Evolutionary conservation across 1,140 invertebrate species (phyloP).

Genomic region (Phenacoccus solenopsis): DNA sequence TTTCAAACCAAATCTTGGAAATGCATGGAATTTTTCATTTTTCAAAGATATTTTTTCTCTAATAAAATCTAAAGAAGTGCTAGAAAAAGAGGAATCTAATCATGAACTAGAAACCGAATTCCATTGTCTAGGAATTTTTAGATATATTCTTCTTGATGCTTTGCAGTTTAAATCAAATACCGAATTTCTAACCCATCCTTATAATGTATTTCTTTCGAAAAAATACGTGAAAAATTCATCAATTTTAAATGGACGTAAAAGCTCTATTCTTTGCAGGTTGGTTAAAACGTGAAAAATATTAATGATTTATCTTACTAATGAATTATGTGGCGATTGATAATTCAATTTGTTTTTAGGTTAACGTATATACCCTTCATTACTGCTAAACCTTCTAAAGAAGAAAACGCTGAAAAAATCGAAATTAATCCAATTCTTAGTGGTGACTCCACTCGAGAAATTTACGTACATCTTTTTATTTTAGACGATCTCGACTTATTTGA

Average conservation of each 20-base stretch:
- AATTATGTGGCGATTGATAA: not conserved
- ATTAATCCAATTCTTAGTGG: not conserved
- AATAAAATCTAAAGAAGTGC: not conserved
- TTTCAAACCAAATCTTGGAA: not conserved
- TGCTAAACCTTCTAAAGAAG: not conserved
- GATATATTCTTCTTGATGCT: not conserved
- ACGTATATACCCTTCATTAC: not conserved
- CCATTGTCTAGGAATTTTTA: not conserved
- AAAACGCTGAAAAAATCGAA: not conserved
- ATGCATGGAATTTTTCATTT: not conserved
- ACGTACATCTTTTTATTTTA: constrained; percentile 17
- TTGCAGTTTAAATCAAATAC: not conserved
- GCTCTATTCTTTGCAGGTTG: not conserved
- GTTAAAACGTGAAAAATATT: no score
- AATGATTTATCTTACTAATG: not conserved
- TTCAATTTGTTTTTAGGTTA: not conserved
- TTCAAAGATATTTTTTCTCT: not conserved
- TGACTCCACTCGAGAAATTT: not conserved
- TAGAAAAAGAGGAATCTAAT: not conserved
- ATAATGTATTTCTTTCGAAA: not conserved
- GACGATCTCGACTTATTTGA: not conserved
- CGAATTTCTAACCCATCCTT: not conserved
- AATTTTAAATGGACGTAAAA: not conserved
- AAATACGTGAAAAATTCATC: not conserved
- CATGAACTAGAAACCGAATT: not conserved